These are phyloP conservation scores for Emmelina monodactyla DNA, from an alignment of 2,888 invertebrate species.

Conservation along the genomic window DNA sequence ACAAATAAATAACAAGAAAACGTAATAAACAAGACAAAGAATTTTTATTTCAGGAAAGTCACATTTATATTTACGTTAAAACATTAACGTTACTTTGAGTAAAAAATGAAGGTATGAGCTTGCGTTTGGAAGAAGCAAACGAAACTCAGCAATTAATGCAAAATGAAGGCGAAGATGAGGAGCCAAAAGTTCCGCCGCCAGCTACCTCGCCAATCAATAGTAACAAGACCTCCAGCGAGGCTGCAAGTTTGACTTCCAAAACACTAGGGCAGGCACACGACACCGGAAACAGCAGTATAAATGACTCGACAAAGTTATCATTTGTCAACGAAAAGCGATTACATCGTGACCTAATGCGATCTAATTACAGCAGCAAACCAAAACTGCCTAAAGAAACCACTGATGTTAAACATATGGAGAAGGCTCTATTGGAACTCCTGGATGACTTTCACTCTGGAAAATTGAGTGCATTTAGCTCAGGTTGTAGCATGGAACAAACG, in stretches of 20 bases:
- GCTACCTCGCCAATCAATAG: conserved; percentile 55
- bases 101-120: conserved; percentile 48
- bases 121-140: conserved; percentile 52
- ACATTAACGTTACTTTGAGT: too few relatives aligned
- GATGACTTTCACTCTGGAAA: conserved; percentile 92
- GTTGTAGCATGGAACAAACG: conserved; percentile 96
- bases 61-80: too few relatives aligned
- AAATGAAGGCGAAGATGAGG: conserved; percentile 56
- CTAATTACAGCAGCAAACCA: conserved; percentile 42
- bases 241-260: conserved; percentile 43
- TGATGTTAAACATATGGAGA: conserved; percentile 95
- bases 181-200: conserved; percentile 35
- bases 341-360: conserved; percentile 44
- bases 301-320: conserved; percentile 53
- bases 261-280: conserved; percentile 37
- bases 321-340: conserved; percentile 49
- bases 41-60: too few relatives aligned
- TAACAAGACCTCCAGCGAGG: conserved; percentile 54
- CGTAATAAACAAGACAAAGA: too few relatives aligned
- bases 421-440: conserved; percentile 85
- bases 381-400: conserved; percentile 81
- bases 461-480: conserved; percentile 90
- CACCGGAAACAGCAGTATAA: conserved; percentile 45
- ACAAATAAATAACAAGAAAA: too few relatives aligned
- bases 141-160: conserved; percentile 62